phyloP scores from a whole-genome alignment of 2,113 vertebrate genomes.

The Genyomyrus donnyi region DNA sequence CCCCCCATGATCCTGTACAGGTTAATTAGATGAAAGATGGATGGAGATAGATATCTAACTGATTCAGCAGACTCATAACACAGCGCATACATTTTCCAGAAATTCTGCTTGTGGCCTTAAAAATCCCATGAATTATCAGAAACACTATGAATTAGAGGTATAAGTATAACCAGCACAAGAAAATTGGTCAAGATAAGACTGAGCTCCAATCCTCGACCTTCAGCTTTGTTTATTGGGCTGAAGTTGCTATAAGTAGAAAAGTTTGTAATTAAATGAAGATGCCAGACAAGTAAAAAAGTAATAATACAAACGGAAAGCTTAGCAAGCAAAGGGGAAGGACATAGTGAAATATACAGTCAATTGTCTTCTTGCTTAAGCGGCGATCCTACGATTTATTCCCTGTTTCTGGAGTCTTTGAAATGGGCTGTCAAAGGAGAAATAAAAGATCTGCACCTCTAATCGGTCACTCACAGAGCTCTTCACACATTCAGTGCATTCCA shows the following conservation, averaged over 20 bases:
- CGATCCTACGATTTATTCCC: neutral
- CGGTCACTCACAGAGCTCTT: neutral
- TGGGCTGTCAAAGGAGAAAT: neutral
- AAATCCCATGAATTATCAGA: neutral
- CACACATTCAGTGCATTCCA: neutral
- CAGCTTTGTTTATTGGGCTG: neutral
- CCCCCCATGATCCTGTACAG: too few species aligned
- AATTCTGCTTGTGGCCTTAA: neutral
- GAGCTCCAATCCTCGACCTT: neutral
- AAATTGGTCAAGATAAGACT: neutral
- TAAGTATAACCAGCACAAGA: neutral
- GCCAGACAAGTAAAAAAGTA: neutral
- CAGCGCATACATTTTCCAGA: neutral
- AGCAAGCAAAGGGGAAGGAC: neutral
- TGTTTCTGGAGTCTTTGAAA: neutral
- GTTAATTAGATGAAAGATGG: too few species aligned
- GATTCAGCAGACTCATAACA: too few species aligned
- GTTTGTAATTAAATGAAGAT: neutral
- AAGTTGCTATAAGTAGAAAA: neutral
- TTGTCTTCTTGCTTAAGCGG: neutral
- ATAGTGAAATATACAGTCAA: neutral
- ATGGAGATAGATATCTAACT: too few species aligned
- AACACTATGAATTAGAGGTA: neutral
- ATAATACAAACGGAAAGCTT: neutral
- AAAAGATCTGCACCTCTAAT: neutral